These are phyloP conservation scores for Nematolebias whitei DNA, from an alignment of 2,113 vertebrate genomes.

Conservation along the genomic window DNA sequence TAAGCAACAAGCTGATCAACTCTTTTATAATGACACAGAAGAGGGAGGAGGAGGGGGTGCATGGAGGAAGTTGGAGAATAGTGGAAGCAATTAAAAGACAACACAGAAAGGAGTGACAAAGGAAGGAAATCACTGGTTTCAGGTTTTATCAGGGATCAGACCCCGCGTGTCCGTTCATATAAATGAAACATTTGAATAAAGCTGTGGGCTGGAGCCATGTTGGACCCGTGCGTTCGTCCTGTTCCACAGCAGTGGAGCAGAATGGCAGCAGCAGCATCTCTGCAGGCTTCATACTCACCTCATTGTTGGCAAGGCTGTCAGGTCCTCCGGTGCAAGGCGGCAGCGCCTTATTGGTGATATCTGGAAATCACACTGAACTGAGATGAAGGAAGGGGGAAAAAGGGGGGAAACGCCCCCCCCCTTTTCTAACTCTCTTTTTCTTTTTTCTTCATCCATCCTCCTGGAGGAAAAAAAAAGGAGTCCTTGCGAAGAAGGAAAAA, in stretches of 20 bases:
- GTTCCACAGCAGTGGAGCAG: conserved; percentile 40
- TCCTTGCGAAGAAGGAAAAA: conserved; percentile 19
- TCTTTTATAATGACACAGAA: conserved; percentile 9
- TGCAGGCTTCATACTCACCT: conserved; percentile 68
- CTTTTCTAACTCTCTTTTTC: conserved; percentile 57
- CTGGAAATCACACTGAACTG: conserved; percentile 67
- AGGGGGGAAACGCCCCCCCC: conserved; percentile 73
- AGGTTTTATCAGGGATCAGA: not conserved
- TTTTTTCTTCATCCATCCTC: conserved; percentile 38
- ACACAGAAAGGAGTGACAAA: no score
- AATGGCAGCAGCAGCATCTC: conserved; percentile 25
- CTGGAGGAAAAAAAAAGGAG: conserved; percentile 26
- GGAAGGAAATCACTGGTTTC: not conserved
- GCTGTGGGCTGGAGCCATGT: conserved; percentile 50
- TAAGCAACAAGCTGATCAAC: conserved; percentile 66
- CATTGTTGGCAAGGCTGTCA: conserved; percentile 73
- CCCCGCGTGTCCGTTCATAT: not conserved
- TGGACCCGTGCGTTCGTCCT: conserved; percentile 52
- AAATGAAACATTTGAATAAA: not conserved
- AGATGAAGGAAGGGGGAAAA: not conserved
- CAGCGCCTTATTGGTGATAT: conserved; percentile 62
- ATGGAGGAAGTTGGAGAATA: not conserved
- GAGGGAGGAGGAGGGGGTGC: no score
- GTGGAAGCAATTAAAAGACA: no score
- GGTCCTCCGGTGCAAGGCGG: conserved; percentile 55